Percentiles rank a stretch among this genome's conserved stretches.
Conservation (phyloP, 2,113 vertebrate genomes). For the Embiotoca jacksoni region DNA sequence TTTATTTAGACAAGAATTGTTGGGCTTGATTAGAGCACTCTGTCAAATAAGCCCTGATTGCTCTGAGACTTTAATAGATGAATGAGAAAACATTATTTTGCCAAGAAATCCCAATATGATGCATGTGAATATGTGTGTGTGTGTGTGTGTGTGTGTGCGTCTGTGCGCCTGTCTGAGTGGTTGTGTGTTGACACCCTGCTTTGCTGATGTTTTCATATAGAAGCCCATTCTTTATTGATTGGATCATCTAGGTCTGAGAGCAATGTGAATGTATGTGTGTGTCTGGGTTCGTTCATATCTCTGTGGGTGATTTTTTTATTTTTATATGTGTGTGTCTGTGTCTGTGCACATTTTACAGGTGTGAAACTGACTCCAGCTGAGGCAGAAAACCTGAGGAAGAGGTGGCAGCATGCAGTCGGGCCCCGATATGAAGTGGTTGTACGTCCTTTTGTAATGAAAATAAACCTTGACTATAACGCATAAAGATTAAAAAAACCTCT, state of each 20-base stretch:
- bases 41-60: slow-evolving; percentile 74
- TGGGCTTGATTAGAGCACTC: slow-evolving; percentile 73
- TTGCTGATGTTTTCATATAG: slow-evolving; percentile 41
- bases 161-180: background rate
- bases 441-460: slow-evolving; percentile 68
- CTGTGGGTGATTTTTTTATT: background rate
- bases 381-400: slow-evolving; percentile 79
- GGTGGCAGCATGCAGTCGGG: slow-evolving; percentile 90
- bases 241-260: slow-evolving; percentile 1
- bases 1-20: slow-evolving; percentile 75
- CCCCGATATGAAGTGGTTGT: slow-evolving; percentile 90
- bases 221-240: slow-evolving; percentile 33
- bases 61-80: slow-evolving; percentile 68
- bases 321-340: slow-evolving; percentile 1
- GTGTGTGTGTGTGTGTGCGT: slow-evolving; percentile 30
- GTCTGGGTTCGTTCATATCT: background rate
- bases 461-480: background rate
- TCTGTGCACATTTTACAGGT: slow-evolving; percentile 55
- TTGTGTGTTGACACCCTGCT: slow-evolving; percentile 41
- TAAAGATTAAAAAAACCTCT: too few relatives aligned
- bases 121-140: slow-evolving; percentile 49
- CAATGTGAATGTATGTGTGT: background rate
- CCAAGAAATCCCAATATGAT: slow-evolving; percentile 58
- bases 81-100: slow-evolving; percentile 64
- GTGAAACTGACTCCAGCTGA: slow-evolving; percentile 68